These are phyloP conservation scores for Anthonomus grandis DNA, from an alignment of 1,140 invertebrate genomes.

Conservation along the genomic window DNA sequence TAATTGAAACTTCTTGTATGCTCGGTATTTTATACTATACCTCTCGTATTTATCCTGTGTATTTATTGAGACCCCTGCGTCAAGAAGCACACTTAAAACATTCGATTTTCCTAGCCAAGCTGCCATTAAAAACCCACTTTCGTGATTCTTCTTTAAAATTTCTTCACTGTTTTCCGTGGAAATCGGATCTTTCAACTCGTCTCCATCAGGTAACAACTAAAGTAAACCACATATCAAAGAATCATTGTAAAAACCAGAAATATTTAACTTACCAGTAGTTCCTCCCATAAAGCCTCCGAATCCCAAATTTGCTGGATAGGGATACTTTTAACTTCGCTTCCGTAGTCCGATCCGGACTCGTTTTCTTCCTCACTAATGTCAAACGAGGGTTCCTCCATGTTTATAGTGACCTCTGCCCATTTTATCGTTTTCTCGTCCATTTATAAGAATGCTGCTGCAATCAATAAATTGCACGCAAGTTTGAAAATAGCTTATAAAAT, in stretches of 20 bases:
- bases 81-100: slow-evolving; percentile 49
- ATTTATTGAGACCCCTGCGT: slow-evolving; percentile 48
- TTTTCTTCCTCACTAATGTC: slow-evolving; percentile 57
- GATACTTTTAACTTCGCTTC: slow-evolving; percentile 49
- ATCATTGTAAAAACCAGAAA: background rate
- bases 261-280: slow-evolving; percentile 40
- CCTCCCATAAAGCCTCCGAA: slow-evolving; percentile 48
- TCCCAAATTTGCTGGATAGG: slow-evolving; percentile 55
- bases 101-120: slow-evolving; percentile 53
- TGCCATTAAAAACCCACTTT: slow-evolving; percentile 49
- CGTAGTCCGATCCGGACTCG: slow-evolving; percentile 52
- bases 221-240: background rate
- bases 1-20: too few species aligned
- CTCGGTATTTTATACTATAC: too few species aligned
- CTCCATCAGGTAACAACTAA: slow-evolving; percentile 50
- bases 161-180: slow-evolving; percentile 45
- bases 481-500: background rate
- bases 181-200: slow-evolving; percentile 51
- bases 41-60: slow-evolving; percentile 52
- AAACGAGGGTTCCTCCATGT: slow-evolving; percentile 38
- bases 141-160: slow-evolving; percentile 33
- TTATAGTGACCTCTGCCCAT: slow-evolving; percentile 21
- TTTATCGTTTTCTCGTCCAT: slow-evolving; percentile 3
- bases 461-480: background rate
- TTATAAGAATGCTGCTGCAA: slow-evolving; percentile 5